Evolutionary conservation across 2,113 vertebrate genomes (phyloP).

Genomic region (Lophochroa leadbeateri): DNA sequence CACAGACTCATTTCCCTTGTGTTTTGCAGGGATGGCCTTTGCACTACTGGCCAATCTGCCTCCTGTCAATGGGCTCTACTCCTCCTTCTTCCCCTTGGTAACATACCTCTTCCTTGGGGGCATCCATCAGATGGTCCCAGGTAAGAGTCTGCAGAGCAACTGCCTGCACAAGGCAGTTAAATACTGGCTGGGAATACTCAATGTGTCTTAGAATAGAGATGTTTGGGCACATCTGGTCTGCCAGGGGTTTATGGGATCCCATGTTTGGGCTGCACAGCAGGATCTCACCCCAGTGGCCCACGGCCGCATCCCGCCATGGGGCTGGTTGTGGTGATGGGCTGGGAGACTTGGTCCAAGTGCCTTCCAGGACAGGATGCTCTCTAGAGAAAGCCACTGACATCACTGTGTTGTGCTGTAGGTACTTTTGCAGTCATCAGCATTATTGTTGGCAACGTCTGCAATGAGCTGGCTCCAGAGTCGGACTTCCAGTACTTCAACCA

Average conservation of each 20-base stretch:
- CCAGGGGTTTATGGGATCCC: not conserved
- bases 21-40: conserved; percentile 87
- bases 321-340: not conserved
- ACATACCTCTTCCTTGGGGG: conserved; percentile 90
- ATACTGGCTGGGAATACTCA: rapidly evolving
- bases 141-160: conserved; percentile 64
- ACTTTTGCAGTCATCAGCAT: conserved; percentile 94
- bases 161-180: not conserved
- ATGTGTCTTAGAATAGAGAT: not conserved
- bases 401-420: conserved; percentile 65
- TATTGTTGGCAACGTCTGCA: conserved; percentile 88
- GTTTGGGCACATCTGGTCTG: rapidly evolving
- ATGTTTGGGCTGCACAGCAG: not conserved
- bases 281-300: not conserved
- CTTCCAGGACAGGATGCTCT: not conserved
- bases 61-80: conserved; percentile 93
- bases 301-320: rapidly evolving
- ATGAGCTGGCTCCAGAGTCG: conserved; percentile 83
- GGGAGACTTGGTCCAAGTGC: not conserved
- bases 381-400: not conserved
- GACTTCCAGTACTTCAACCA: conserved; percentile 83
- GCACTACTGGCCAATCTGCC: conserved; percentile 90
- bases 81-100: conserved; percentile 91
- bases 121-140: conserved; percentile 92
- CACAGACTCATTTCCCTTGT: not conserved